These are phyloP conservation scores for Microtus californicus DNA, from an alignment of 2,797 vertebrate species.

Conservation along the genomic window DNA sequence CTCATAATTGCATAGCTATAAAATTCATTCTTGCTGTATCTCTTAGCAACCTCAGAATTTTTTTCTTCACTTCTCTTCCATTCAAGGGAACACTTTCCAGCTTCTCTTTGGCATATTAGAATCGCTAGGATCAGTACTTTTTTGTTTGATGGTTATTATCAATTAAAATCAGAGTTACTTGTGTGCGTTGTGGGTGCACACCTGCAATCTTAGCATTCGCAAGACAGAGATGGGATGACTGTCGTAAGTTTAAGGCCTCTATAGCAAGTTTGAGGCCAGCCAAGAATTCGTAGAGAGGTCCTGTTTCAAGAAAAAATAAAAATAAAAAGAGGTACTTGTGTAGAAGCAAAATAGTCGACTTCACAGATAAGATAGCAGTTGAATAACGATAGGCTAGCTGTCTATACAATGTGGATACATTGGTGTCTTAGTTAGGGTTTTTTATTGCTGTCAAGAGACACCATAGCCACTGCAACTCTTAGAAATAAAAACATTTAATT, in stretches of 20 bases:
- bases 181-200: not conserved
- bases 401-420: not conserved
- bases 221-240: not conserved
- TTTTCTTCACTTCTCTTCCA: not conserved
- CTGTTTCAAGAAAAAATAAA: not conserved
- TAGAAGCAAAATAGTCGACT: not conserved
- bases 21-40: not conserved
- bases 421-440: not conserved
- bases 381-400: not conserved
- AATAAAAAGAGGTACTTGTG: not conserved
- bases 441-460: not conserved
- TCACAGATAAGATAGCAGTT: not conserved
- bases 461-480: not conserved
- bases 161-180: not conserved
- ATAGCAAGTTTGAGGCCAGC: not conserved
- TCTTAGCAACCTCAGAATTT: not conserved
- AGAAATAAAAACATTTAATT: not conserved
- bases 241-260: not conserved
- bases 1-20: slow-evolving; percentile 10
- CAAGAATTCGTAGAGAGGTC: not conserved
- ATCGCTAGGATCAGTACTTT: not conserved
- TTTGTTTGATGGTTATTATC: not conserved
- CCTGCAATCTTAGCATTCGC: not conserved
- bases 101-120: not conserved
- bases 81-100: not conserved